phyloP scores from a whole-genome alignment of 1,140 invertebrate species.

The Euura lappo region DNA sequence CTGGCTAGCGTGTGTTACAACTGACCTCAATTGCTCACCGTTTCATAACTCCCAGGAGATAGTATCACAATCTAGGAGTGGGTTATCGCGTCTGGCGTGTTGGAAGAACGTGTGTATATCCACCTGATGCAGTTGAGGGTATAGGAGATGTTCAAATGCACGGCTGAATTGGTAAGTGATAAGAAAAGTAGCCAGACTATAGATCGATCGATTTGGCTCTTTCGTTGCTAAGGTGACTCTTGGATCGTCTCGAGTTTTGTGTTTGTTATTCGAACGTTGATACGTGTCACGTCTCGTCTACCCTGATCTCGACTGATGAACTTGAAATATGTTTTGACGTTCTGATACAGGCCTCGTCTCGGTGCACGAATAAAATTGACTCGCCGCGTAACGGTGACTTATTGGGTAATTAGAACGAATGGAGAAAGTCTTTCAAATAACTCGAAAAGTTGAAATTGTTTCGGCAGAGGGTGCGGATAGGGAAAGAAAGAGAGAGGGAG shows the following conservation, averaged over 20 bases:
- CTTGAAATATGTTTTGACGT: background rate
- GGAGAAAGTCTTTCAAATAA: background rate
- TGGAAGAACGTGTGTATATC: background rate
- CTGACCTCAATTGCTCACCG: too few species aligned
- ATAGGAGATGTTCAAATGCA: too few species aligned
- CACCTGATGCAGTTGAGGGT: too few species aligned
- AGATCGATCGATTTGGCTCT: background rate
- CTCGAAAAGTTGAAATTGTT: conserved; percentile 1
- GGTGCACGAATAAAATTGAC: background rate
- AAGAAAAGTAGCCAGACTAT: too few species aligned
- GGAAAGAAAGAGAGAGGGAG: background rate
- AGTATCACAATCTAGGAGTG: background rate
- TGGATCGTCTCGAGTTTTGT: background rate
- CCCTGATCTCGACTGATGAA: background rate
- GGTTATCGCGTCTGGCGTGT: background rate
- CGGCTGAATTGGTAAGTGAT: too few species aligned
- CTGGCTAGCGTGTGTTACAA: too few species aligned
- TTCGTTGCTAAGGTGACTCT: background rate
- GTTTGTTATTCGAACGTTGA: background rate
- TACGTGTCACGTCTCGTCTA: background rate
- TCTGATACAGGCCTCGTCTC: background rate
- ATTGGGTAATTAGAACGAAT: conserved; percentile 3
- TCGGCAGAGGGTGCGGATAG: background rate
- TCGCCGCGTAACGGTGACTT: background rate
- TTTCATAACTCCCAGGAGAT: too few species aligned